Base-by-base conservation (phyloP, 1,140 invertebrate genomes). In the Danaus melanippus region DNA sequence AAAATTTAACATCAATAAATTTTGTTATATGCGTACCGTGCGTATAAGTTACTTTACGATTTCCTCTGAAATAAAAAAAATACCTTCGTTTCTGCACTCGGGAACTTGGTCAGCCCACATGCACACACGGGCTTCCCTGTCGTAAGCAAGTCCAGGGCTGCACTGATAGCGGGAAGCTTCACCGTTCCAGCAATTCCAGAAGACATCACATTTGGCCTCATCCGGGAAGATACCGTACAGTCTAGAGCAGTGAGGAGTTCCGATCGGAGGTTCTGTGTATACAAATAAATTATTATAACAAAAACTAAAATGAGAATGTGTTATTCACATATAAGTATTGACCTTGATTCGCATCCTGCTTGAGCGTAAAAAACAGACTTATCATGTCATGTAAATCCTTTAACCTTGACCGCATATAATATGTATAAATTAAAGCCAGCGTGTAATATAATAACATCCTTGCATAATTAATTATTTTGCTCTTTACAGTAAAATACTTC, bases 181-280 rank as follows among this genome's bases (percentile, higher is more conserved):
- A 42, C 96, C 96, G 86, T 96, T 96, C 95, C 96, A 97, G 86
- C 96, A 98, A 82, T 96, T 97, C 94, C 95, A 97, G 92, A 97
- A 98, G 1, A 95, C 93, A 80, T 96, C 94, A 84, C 96, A 97
- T 83, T 97, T 96, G 60, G 89, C 87, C 12, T 93, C 93, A 78
- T 97, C 96, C 54, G 95, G 81, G 90, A 97, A 97, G 85, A 97
- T 97, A 75, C 96, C 96, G 84, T 97, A 97, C 46, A 97, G 87
- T 48, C 96, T 90, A 10, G 93, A 74, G 74, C 96, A 98, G 82
- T 97, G 94, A 0, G 94, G 90, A 11, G 96, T 94, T 42, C 91
- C 89, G 69, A 97, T 94, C 71, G 96, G 90, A 10, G 95, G 94
- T 75, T 97, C 95, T 95, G 84, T 42, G 39, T 50, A 50, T 50